Percentiles rank a stretch among this genome's conserved stretches.
Conservation (phyloP, 1,140 invertebrate species). For the Ladona fulva region DNA sequence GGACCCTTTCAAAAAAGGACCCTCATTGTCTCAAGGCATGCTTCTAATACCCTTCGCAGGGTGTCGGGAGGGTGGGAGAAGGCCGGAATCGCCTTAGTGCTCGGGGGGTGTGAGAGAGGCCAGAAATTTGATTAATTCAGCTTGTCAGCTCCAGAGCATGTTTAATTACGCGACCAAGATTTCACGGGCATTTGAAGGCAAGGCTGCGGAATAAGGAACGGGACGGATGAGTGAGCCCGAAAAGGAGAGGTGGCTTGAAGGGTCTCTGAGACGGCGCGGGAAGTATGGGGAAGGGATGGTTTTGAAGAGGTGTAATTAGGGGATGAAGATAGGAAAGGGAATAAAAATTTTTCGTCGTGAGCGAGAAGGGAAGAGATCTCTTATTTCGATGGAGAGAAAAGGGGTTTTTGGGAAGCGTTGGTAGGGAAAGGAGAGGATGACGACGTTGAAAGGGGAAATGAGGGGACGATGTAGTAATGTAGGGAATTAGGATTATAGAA, state of each 20-base stretch:
- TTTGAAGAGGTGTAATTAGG: slow-evolving; percentile 1
- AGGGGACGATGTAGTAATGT: too few relatives aligned
- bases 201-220: neutral
- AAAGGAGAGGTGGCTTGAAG: neutral
- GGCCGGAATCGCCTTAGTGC: neutral
- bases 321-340: neutral
- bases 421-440: too few relatives aligned
- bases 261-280: neutral
- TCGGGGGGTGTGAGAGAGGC: neutral
- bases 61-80: neutral
- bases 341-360: too few relatives aligned
- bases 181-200: neutral
- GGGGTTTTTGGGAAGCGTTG: too few relatives aligned
- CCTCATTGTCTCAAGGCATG: too few relatives aligned
- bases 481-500: too few relatives aligned
- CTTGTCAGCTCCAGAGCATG: slow-evolving; percentile 1
- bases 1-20: too few relatives aligned
- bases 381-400: too few relatives aligned
- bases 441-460: too few relatives aligned
- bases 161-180: slow-evolving; percentile 6
- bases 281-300: neutral
- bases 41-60: too few relatives aligned
- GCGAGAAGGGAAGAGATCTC: too few relatives aligned
- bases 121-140: slow-evolving; percentile 3
- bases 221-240: neutral